Conservation (phyloP, 2,888 invertebrate species). For the Listrodromus nycthemerus region DNA sequence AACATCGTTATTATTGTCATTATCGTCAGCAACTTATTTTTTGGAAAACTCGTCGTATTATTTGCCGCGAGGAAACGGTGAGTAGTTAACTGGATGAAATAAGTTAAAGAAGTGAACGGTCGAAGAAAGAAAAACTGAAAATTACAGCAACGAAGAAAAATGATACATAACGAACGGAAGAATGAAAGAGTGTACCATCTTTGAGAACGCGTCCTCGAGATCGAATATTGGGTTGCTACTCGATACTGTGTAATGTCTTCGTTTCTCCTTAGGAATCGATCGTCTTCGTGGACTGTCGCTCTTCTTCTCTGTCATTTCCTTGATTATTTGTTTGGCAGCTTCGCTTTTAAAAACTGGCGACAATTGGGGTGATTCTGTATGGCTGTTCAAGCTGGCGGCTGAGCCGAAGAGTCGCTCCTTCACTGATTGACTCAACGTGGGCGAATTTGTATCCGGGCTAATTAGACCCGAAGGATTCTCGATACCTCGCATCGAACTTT, state of each 20-base stretch:
- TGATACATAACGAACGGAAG: conserved; percentile 22
- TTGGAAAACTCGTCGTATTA: not conserved
- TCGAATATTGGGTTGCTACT: conserved; percentile 82
- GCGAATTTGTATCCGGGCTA: conserved; percentile 74
- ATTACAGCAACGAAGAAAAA: conserved; percentile 45
- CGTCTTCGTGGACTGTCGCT: conserved; percentile 86
- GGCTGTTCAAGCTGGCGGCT: conserved; percentile 74
- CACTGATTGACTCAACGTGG: conserved; percentile 53
- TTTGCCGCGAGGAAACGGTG: not conserved
- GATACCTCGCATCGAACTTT: conserved; percentile 40
- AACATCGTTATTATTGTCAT: too few species aligned
- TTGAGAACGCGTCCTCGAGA: conserved; percentile 80
- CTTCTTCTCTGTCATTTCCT: conserved; percentile 88
- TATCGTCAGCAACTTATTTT: too few species aligned
- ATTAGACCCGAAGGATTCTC: conserved; percentile 65
- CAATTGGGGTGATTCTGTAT: conserved; percentile 86
- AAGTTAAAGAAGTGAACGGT: not conserved
- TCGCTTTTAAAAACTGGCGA: conserved; percentile 95
- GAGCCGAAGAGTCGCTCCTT: conserved; percentile 74
- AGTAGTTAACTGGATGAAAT: not conserved
- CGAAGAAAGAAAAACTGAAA: conserved; percentile 52
- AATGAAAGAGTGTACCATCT: conserved; percentile 78
- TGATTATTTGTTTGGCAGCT: conserved; percentile 94
- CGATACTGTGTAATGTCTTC: conserved; percentile 94
- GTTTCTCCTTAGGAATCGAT: conserved; percentile 92